These are phyloP conservation scores for Microctenopoma lineatum DNA, from an alignment of 2,797 vertebrate genomes.

Conservation along the genomic window DNA sequence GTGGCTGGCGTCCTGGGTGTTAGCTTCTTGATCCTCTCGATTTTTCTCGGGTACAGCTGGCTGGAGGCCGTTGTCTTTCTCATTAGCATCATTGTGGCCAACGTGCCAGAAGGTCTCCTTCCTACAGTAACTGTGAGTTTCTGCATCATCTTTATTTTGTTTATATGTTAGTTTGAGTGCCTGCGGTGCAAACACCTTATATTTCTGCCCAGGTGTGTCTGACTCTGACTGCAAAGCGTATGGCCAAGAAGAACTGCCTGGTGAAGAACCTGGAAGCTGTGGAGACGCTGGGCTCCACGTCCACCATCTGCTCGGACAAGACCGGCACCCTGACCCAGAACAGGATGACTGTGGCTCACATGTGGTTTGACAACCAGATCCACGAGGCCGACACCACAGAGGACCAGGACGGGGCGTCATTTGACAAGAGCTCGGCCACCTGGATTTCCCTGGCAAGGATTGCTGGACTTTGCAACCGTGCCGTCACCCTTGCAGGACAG, in stretches of 20 bases:
- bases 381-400: slow-evolving; percentile 92
- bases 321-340: slow-evolving; percentile 93
- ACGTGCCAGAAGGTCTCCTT: slow-evolving; percentile 94
- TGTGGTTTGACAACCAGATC: slow-evolving; percentile 96
- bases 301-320: slow-evolving; percentile 94
- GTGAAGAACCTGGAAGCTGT: slow-evolving; percentile 96
- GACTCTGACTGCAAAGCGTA: slow-evolving; percentile 96
- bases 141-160: not conserved
- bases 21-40: slow-evolving; percentile 92
- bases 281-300: slow-evolving; percentile 94
- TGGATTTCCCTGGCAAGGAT: slow-evolving; percentile 89
- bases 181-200: not conserved
- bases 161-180: not conserved
- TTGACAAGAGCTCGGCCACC: slow-evolving; percentile 91
- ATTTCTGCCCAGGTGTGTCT: slow-evolving; percentile 88
- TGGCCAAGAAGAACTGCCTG: slow-evolving; percentile 97
- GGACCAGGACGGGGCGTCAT: slow-evolving; percentile 91
- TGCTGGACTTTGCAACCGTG: slow-evolving; percentile 95
- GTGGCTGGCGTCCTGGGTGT: slow-evolving; percentile 96
- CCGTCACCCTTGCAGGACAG: slow-evolving; percentile 94
- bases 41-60: slow-evolving; percentile 95
- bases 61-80: slow-evolving; percentile 98
- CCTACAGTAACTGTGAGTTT: slow-evolving; percentile 94
- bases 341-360: slow-evolving; percentile 94
- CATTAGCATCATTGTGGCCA: slow-evolving; percentile 97